Conservation (phyloP, 2,888 invertebrate genomes). For the Pyrrhopygopsis socrates region DNA sequence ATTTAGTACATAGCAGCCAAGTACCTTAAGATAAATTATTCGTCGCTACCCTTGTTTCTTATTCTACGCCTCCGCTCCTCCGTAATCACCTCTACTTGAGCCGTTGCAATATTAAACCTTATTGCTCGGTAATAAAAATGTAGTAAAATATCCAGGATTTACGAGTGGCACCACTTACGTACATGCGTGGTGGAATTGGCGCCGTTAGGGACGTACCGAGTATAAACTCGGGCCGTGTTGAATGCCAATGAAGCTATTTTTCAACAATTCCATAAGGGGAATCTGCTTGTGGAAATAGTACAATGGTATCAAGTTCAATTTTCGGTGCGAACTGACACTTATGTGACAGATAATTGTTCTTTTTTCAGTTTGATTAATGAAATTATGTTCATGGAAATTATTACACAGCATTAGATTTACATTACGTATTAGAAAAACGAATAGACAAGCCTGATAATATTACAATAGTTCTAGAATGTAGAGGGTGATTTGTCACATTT, state of each 20-base stretch:
- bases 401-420: too few relatives aligned
- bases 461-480: too few relatives aligned
- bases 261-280: neutral
- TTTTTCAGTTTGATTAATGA: too few relatives aligned
- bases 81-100: conserved; percentile 30
- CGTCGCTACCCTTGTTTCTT: conserved; percentile 36
- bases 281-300: neutral
- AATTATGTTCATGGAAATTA: too few relatives aligned
- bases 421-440: too few relatives aligned
- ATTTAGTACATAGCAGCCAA: conserved; percentile 21
- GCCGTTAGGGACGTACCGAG: conserved; percentile 21
- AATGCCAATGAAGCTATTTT: conserved; percentile 19
- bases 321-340: too few relatives aligned
- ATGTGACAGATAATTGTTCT: too few relatives aligned
- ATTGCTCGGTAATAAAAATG: conserved; percentile 26
- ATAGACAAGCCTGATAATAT: too few relatives aligned
- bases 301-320: too few relatives aligned
- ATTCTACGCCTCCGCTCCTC: conserved; percentile 10
- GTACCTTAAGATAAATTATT: conserved; percentile 43
- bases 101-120: conserved; percentile 25
- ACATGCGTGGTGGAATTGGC: conserved; percentile 40
- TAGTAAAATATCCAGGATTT: conserved; percentile 20
- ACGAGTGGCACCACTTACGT: conserved; percentile 20
- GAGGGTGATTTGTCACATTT: too few relatives aligned
- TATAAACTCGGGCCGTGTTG: conserved; percentile 14